phyloP scores from a whole-genome alignment of 2,797 vertebrate species.

The Crax fasciolata region DNA sequence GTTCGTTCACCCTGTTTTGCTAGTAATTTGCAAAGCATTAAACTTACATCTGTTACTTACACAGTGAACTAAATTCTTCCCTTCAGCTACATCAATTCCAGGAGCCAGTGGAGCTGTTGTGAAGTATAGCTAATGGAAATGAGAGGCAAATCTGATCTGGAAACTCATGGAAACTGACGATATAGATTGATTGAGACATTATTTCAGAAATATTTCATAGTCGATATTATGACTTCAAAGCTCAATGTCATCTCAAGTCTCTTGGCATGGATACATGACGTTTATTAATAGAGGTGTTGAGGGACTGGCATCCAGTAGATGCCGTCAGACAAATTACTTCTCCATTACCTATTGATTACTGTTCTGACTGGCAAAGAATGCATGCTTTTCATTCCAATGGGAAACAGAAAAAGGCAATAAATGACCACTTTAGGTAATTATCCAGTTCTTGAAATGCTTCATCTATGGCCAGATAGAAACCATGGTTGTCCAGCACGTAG shows the following conservation, averaged over 20 bases:
- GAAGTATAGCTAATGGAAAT: background rate
- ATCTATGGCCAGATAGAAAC: background rate
- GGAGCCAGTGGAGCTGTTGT: background rate
- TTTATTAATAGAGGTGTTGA: slow-evolving; percentile 58
- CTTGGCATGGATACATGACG: background rate
- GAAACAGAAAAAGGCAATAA: slow-evolving; percentile 40
- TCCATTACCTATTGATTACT: slow-evolving; percentile 59
- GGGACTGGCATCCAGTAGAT: slow-evolving; percentile 48
- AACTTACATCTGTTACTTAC: background rate
- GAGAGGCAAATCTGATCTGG: slow-evolving; percentile 20
- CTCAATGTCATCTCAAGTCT: slow-evolving; percentile 43
- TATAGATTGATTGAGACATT: slow-evolving; percentile 33
- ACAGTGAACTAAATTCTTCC: background rate
- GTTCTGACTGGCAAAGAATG: slow-evolving; percentile 1
- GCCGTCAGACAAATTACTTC: slow-evolving; percentile 49
- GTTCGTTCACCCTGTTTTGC: background rate
- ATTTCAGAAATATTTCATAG: slow-evolving; percentile 43
- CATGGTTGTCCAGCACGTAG: background rate
- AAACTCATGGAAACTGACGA: background rate
- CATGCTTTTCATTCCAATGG: background rate
- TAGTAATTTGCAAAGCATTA: background rate
- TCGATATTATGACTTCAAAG: slow-evolving; percentile 36
- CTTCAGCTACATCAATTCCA: background rate
- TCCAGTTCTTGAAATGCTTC: background rate
- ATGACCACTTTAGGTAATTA: slow-evolving; percentile 27